Conservation (phyloP, 2,113 vertebrate genomes). For the Zootoca vivipara region DNA sequence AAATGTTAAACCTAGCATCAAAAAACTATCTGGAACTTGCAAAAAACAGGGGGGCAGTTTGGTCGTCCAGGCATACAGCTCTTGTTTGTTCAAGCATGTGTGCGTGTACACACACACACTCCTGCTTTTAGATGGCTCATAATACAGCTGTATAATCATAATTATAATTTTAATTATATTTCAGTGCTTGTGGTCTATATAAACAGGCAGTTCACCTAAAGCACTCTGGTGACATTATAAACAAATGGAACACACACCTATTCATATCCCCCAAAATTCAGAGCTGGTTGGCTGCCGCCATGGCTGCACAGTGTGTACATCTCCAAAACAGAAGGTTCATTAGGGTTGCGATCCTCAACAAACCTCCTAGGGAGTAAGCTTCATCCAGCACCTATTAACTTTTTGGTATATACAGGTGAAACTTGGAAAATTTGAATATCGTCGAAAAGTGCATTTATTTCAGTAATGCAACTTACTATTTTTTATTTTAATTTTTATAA, state of each 20-base stretch:
- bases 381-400: too few species aligned
- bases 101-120: too few species aligned
- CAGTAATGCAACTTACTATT: too few species aligned
- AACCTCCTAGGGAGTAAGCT: background rate
- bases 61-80: background rate
- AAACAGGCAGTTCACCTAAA: conserved; percentile 1
- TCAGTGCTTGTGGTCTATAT: background rate
- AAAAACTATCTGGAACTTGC: background rate
- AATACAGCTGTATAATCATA: background rate
- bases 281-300: background rate
- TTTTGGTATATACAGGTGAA: too few species aligned
- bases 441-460: too few species aligned
- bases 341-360: background rate
- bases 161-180: background rate
- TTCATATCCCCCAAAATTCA: background rate
- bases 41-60: background rate
- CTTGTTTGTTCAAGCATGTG: background rate
- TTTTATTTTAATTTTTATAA: too few species aligned
- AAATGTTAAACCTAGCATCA: background rate
- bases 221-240: background rate
- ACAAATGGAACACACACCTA: conserved; percentile 17
- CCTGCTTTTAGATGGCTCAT: background rate
- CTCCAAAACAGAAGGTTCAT: background rate
- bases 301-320: background rate
- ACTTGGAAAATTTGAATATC: too few species aligned